phyloP scores from a whole-genome alignment of 2,888 invertebrate species.

The Agrenia bidenticulata region DNA sequence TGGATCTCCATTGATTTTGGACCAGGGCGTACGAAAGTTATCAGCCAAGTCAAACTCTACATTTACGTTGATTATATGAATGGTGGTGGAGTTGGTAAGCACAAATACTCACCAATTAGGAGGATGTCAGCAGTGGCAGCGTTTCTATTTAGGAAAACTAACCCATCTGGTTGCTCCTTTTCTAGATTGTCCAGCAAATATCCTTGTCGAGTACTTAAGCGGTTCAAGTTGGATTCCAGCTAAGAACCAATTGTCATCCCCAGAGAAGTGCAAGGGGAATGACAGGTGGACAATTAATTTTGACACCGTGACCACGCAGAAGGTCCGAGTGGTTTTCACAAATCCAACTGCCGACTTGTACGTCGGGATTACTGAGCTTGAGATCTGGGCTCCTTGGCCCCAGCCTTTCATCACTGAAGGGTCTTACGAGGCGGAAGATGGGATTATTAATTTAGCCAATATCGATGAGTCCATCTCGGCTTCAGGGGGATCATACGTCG shows the following conservation, averaged over 20 bases:
- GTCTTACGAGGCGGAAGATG: slow-evolving; percentile 49
- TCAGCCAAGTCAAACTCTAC: slow-evolving; percentile 36
- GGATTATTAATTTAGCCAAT: slow-evolving; percentile 27
- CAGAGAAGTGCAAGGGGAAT: slow-evolving; percentile 42
- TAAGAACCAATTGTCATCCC: slow-evolving; percentile 25
- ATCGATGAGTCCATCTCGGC: slow-evolving; percentile 30
- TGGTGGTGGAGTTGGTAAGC: slow-evolving; percentile 39
- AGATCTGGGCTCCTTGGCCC: slow-evolving; percentile 51
- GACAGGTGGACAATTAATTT: slow-evolving; percentile 40
- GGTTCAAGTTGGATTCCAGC: slow-evolving; percentile 30
- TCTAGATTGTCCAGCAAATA: slow-evolving; percentile 43
- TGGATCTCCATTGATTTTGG: slow-evolving; percentile 44
- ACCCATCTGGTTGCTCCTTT: no score
- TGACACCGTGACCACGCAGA: slow-evolving; percentile 36
- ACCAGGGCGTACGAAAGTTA: slow-evolving; percentile 30
- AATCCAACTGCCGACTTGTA: slow-evolving; percentile 40
- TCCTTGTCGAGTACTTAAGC: slow-evolving; percentile 33
- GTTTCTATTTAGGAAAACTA: no score
- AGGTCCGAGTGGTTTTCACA: slow-evolving; percentile 39
- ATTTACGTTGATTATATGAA: slow-evolving; percentile 37
- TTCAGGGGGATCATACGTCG: slow-evolving; percentile 44
- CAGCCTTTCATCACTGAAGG: slow-evolving; percentile 31
- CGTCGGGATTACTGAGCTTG: slow-evolving; percentile 47
- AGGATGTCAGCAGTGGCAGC: no score
- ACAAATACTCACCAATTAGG: no score